These are phyloP conservation scores for Acanthaster planci DNA, from an alignment of 35 echinoderm and acorn worm species.

Conservation along the genomic window DNA sequence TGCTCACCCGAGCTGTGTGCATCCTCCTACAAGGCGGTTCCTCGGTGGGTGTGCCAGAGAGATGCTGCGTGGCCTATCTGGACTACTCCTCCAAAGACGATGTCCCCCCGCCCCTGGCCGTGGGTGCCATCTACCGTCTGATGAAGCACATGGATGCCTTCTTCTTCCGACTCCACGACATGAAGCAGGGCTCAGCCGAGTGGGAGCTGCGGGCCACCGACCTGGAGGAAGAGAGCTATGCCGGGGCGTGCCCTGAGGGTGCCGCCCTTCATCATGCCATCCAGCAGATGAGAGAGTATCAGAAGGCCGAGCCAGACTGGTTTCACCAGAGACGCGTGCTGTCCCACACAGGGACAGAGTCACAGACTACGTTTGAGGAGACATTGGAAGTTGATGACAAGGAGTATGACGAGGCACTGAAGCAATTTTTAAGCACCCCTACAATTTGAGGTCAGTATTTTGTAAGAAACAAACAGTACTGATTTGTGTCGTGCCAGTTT, in stretches of 20 bases:
- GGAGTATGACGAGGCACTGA: too few relatives aligned
- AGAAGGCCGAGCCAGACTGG: background rate
- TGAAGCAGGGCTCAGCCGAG: background rate
- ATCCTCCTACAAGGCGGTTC: background rate
- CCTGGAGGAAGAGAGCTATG: background rate
- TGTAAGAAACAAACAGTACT: too few relatives aligned
- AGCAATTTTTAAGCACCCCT: too few relatives aligned
- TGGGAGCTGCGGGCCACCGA: background rate
- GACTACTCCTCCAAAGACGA: background rate
- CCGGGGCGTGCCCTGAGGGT: background rate
- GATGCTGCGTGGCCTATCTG: constrained; percentile 20
- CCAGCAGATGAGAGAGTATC: background rate
- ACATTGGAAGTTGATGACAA: too few relatives aligned
- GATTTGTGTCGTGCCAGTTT: too few relatives aligned
- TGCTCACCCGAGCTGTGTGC: background rate
- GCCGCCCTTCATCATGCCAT: background rate
- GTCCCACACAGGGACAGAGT: too few relatives aligned
- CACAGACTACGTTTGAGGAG: too few relatives aligned
- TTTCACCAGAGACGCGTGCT: background rate
- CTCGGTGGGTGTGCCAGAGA: background rate
- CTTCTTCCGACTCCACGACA: constrained; percentile 40
- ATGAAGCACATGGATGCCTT: constrained; percentile 46
- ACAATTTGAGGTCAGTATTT: too few relatives aligned
- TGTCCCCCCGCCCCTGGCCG: background rate
- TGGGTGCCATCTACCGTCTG: background rate